These are phyloP conservation scores for Echiichthys vipera DNA, from an alignment of 2,797 vertebrate species.

Conservation along the genomic window DNA sequence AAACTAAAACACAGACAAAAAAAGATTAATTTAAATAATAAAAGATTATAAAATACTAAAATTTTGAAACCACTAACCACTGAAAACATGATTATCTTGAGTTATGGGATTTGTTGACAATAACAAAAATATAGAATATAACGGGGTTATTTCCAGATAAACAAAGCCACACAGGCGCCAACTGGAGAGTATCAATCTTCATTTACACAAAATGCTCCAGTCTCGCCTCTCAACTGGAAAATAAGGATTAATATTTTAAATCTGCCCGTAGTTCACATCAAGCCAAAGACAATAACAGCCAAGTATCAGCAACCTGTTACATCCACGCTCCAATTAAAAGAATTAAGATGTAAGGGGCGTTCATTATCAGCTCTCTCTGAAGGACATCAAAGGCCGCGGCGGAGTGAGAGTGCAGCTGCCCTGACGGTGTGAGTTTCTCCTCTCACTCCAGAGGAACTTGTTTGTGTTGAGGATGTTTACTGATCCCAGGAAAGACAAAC, in stretches of 20 bases:
- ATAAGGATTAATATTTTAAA: constrained; percentile 4
- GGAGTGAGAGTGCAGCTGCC: constrained; percentile 87
- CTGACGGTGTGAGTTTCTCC: constrained; percentile 83
- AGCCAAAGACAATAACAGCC: constrained; percentile 32
- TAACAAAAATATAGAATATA: not conserved
- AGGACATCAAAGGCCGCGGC: constrained; percentile 81
- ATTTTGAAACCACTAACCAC: no score
- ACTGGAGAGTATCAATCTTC: not conserved
- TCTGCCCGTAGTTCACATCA: constrained; percentile 26
- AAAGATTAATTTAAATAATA: no score
- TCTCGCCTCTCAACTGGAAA: constrained; percentile 1
- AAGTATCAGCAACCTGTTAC: constrained; percentile 67
- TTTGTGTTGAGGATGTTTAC: constrained; percentile 89
- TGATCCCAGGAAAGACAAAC: constrained; percentile 87
- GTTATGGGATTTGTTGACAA: not conserved
- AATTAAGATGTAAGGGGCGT: constrained; percentile 79
- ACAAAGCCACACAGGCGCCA: not conserved
- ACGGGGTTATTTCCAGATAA: not conserved
- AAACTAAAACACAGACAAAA: no score
- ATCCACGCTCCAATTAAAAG: constrained; percentile 79
- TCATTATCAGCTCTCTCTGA: constrained; percentile 82
- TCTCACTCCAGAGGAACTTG: constrained; percentile 79
- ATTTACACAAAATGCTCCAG: not conserved
- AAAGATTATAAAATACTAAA: no score
- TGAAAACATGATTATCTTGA: no score